Base-by-base conservation (phyloP, 2,888 invertebrate species). In the Autographa pulchrina region DNA sequence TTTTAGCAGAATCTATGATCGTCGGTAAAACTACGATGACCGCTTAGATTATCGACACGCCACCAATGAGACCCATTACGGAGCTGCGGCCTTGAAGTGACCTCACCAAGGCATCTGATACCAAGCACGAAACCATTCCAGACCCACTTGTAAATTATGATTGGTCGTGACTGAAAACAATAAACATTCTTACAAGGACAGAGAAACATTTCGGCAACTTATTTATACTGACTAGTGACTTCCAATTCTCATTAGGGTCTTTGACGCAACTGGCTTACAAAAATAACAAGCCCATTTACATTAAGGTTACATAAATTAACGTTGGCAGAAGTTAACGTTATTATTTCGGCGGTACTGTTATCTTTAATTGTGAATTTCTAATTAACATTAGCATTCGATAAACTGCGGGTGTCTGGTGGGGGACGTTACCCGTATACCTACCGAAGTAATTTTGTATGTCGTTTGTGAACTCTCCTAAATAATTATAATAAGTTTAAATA, bases 41-140 rank as follows among this genome's bases (percentile, higher is more conserved):
- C 64, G 74, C 64, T 75, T 68, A 84, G 85, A 86, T 86, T 82
- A 72, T 63, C 68, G 48, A 66, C 85, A 86, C 86, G 85, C 81
- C 64, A 80, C 56, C 60, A 65, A 65, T 68, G 65, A 43, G 41
- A 54, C 58, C 71, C 54, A 72, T 78, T 73, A 75, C 66, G 25
- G 31, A 41, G 14, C 41, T 54, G 59, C 68, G 43, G 66, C 82
- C 72, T 76, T 76, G 70, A 60, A 31, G 16, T 20, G 73, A 68
- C 76, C 78, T 78, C 59, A 68, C 11, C 35, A 52, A 35, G 70
- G 66, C 59, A 74, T 72, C 71, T 72, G 79, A 79, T 74, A 66
- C 52, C 48, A 35, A 20, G 67, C 81, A 80, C 70, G 81, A 80
- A 75, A 56, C 59, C 41, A 16, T 63, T 14, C 48, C 78, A 63